Percentiles rank a stretch among this genome's conserved stretches.
Conservation (phyloP, 2,888 invertebrate genomes). For the Papilio elwesi region DNA sequence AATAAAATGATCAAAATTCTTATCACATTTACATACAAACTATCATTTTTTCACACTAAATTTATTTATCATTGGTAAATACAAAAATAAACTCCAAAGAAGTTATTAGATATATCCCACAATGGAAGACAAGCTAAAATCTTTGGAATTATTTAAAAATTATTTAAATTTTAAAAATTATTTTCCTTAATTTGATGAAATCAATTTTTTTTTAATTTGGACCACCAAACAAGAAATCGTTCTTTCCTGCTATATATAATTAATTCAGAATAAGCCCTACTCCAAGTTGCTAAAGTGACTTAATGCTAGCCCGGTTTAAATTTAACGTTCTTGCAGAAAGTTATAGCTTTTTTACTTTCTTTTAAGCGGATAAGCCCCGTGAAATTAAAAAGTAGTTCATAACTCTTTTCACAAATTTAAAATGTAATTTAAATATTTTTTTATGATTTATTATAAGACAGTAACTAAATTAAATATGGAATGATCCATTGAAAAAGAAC, state of each 20-base stretch:
- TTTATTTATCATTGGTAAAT: no score
- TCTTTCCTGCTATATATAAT: slow-evolving; percentile 18
- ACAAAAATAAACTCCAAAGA: no score
- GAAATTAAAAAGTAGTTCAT: slow-evolving; percentile 28
- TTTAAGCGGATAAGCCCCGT: slow-evolving; percentile 27
- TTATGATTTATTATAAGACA: not conserved
- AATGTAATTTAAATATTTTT: not conserved
- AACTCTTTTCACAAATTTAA: slow-evolving; percentile 20
- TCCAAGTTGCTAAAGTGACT: slow-evolving; percentile 29
- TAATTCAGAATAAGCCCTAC: slow-evolving; percentile 21
- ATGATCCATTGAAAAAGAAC: not conserved
- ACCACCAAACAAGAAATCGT: slow-evolving; percentile 6
- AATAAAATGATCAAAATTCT: no score
- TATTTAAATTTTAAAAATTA: no score
- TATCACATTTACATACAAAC: no score
- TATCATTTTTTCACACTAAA: no score
- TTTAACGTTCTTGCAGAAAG: slow-evolving; percentile 26
- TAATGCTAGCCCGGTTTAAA: slow-evolving; percentile 22
- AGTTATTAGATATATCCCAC: no score
- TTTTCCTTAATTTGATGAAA: no score
- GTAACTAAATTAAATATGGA: slow-evolving; percentile 4
- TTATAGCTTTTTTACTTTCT: slow-evolving; percentile 27
- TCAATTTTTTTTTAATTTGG: not conserved
- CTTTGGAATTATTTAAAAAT: no score
- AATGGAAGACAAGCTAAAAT: no score